Conservation (phyloP, 2,797 vertebrate genomes). For the Enteromius thamalakanensis region DNA sequence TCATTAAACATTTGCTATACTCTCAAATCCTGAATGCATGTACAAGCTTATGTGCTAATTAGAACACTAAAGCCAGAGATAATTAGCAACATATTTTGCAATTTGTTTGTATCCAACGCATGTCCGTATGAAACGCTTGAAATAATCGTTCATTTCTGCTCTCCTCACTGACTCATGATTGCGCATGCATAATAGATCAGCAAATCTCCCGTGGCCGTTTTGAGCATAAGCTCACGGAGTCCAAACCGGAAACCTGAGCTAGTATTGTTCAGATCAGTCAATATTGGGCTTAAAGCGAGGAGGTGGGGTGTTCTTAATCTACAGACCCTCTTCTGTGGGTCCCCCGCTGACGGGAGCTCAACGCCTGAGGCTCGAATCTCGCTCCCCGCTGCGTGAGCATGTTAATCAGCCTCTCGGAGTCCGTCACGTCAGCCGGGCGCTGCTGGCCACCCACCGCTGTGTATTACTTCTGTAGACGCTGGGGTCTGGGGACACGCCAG, state of each 20-base stretch:
- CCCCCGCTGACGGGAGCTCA: slow-evolving; percentile 13
- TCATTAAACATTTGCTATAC: slow-evolving; percentile 8
- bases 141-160: not conserved
- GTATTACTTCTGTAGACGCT: slow-evolving; percentile 17
- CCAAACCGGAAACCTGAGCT: not conserved
- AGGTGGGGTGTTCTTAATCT: slow-evolving; percentile 35
- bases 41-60: slow-evolving; percentile 6
- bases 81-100: slow-evolving; percentile 17
- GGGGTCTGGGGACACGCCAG: not conserved
- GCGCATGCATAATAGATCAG: slow-evolving; percentile 18
- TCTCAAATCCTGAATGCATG: not conserved
- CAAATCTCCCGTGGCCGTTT: not conserved
- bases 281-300: slow-evolving; percentile 5
- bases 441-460: slow-evolving; percentile 32
- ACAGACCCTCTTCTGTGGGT: slow-evolving; percentile 29
- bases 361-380: slow-evolving; percentile 21
- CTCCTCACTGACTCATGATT: slow-evolving; percentile 9
- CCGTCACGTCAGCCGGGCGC: not conserved
- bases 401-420: slow-evolving; percentile 40
- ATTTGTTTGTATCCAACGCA: not conserved
- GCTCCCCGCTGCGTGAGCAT: slow-evolving; percentile 34
- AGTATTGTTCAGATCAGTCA: slow-evolving; percentile 37
- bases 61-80: slow-evolving; percentile 13
- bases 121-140: not conserved
- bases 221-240: not conserved